These are phyloP conservation scores for Drosophila busckii DNA, from an alignment of 1,140 invertebrate genomes.

Conservation along the genomic window DNA sequence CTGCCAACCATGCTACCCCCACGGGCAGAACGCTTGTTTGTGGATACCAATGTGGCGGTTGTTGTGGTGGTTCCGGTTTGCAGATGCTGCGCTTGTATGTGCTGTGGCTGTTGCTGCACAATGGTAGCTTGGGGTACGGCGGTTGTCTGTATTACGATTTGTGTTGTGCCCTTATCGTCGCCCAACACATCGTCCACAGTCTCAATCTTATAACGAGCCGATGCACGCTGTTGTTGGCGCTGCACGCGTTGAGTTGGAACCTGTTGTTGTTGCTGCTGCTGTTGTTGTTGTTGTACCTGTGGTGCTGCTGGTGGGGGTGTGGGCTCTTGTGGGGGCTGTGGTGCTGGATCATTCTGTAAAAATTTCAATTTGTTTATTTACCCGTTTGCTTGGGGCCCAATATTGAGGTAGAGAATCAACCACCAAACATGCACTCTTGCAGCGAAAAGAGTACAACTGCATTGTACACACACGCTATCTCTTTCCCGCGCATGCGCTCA, in stretches of 20 bases:
- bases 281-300: slow-evolving; percentile 64
- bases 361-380: not conserved
- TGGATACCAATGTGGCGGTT: slow-evolving; percentile 69
- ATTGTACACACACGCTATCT: slow-evolving; percentile 9
- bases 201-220: slow-evolving; percentile 72
- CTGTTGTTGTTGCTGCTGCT: slow-evolving; percentile 35
- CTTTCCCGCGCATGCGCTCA: slow-evolving; percentile 6
- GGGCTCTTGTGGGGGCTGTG: slow-evolving; percentile 59
- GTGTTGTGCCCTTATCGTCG: slow-evolving; percentile 69
- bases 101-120: slow-evolving; percentile 57
- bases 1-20: slow-evolving; percentile 45
- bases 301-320: slow-evolving; percentile 64
- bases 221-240: slow-evolving; percentile 55
- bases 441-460: slow-evolving; percentile 31
- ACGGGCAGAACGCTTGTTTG: slow-evolving; percentile 65
- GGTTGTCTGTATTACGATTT: slow-evolving; percentile 75
- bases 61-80: slow-evolving; percentile 66
- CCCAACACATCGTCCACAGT: slow-evolving; percentile 72
- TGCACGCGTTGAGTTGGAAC: slow-evolving; percentile 60
- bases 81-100: slow-evolving; percentile 60
- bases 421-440: slow-evolving; percentile 21
- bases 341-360: slow-evolving; percentile 69
- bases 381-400: not conserved
- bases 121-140: slow-evolving; percentile 61
- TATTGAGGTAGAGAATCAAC: slow-evolving; percentile 41